These are phyloP conservation scores for Mechanitis mazaeus DNA, from an alignment of 2,888 invertebrate species.

Conservation along the genomic window DNA sequence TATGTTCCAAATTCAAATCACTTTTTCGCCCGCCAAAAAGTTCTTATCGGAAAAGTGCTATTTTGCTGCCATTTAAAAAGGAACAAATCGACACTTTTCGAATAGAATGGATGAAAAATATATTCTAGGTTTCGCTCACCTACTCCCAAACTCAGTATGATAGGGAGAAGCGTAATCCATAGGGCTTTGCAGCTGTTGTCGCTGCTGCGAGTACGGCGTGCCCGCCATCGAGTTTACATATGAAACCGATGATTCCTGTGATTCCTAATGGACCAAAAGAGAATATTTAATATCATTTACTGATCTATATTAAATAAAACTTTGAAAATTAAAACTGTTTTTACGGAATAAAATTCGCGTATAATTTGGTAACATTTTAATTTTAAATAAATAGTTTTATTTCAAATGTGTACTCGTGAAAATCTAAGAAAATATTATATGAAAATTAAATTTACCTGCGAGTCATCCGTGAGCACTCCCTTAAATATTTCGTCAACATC, in stretches of 20 bases:
- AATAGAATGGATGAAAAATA: not conserved
- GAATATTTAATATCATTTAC: not conserved
- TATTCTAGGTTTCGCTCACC: constrained; percentile 62
- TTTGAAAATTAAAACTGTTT: not conserved
- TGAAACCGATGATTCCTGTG: constrained; percentile 82
- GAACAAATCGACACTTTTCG: too few relatives aligned
- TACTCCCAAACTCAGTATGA: constrained; percentile 86
- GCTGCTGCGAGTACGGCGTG: constrained; percentile 61
- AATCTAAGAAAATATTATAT: not conserved
- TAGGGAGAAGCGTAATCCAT: constrained; percentile 87
- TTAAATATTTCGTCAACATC: constrained; percentile 95
- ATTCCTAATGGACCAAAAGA: constrained; percentile 69
- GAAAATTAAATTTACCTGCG: constrained; percentile 55
- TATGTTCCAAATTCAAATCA: too few relatives aligned
- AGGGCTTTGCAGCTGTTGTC: constrained; percentile 74
- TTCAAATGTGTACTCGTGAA: too few relatives aligned
- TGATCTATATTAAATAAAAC: not conserved
- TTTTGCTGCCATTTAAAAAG: too few relatives aligned
- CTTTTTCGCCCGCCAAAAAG: too few relatives aligned
- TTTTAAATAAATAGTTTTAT: too few relatives aligned
- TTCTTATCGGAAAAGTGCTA: too few relatives aligned
- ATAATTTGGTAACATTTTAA: too few relatives aligned
- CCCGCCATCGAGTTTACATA: constrained; percentile 66
- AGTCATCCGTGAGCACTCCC: constrained; percentile 90
- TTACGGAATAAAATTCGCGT: too few relatives aligned